phyloP scores from a whole-genome alignment of 1,140 invertebrate genomes.

The Diuraphis noxia region DNA sequence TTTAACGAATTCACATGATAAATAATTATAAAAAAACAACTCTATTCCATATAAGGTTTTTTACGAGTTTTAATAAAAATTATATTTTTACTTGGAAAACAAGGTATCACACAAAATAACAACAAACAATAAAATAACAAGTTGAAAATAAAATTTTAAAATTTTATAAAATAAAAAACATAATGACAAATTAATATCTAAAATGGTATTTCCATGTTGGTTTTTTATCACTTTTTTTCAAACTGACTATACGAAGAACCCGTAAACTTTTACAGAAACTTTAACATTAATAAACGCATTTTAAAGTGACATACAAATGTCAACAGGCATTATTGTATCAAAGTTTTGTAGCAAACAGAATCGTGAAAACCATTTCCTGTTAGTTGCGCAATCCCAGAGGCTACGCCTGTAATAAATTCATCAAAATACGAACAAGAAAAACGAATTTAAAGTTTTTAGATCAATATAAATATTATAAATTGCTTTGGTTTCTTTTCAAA shows the following conservation, averaged over 20 bases:
- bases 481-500: not conserved
- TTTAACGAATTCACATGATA: not conserved
- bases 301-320: constrained; percentile 34
- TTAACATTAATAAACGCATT: constrained; percentile 41
- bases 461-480: not conserved
- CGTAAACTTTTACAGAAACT: constrained; percentile 6
- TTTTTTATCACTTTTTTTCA: not conserved
- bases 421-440: not conserved
- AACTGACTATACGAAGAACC: not conserved
- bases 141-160: not conserved
- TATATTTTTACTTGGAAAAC: not conserved
- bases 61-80: not conserved
- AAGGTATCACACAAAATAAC: not conserved
- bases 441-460: not conserved
- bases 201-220: not conserved
- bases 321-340: constrained; percentile 28
- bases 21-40: not conserved
- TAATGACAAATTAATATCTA: not conserved
- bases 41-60: too few relatives aligned
- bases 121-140: not conserved
- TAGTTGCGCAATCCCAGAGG: constrained; percentile 19
- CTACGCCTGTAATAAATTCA: not conserved
- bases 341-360: constrained; percentile 29
- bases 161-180: not conserved
- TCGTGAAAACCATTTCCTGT: constrained; percentile 5